phyloP scores from a whole-genome alignment of 2,113 vertebrate genomes.

The Lates calcarifer region DNA sequence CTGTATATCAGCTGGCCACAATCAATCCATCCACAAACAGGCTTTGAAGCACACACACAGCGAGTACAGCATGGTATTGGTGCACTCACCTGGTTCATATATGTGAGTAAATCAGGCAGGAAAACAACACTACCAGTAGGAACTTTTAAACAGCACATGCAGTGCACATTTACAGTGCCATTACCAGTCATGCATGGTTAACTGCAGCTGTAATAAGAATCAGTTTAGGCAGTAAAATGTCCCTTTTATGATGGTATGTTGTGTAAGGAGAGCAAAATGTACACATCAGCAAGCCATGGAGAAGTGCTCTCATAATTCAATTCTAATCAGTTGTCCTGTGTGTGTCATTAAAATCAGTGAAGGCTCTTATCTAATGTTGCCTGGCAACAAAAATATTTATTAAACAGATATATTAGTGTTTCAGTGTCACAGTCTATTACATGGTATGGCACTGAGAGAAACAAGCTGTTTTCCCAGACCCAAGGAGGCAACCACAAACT shows the following conservation, averaged over 20 bases:
- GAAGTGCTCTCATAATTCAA: not conserved
- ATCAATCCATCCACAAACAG: slow-evolving; percentile 46
- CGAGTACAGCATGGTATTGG: no score
- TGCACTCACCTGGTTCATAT: not conserved
- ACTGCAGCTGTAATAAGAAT: not conserved
- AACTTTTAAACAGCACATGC: not conserved
- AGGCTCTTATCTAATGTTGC: slow-evolving; percentile 23
- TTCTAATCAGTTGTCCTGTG: not conserved
- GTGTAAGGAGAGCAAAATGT: not conserved
- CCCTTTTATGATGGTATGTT: not conserved
- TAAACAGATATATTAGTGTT: not conserved
- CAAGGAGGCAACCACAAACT: slow-evolving; percentile 7
- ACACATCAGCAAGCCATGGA: not conserved
- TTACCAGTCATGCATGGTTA: not conserved
- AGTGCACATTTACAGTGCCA: not conserved
- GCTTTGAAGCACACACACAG: not conserved
- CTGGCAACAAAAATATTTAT: slow-evolving; percentile 3
- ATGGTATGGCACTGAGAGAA: not conserved
- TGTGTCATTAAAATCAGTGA: not conserved
- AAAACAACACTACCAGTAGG: not conserved
- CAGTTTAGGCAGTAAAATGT: not conserved
- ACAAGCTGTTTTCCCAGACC: slow-evolving; percentile 22
- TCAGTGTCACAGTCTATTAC: slow-evolving; percentile 3
- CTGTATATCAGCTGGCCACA: slow-evolving; percentile 47
- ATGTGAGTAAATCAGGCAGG: not conserved